These are phyloP conservation scores for Sebastiscus albofasciatus DNA, from an alignment of 2,797 vertebrate genomes.

Conservation along the genomic window DNA sequence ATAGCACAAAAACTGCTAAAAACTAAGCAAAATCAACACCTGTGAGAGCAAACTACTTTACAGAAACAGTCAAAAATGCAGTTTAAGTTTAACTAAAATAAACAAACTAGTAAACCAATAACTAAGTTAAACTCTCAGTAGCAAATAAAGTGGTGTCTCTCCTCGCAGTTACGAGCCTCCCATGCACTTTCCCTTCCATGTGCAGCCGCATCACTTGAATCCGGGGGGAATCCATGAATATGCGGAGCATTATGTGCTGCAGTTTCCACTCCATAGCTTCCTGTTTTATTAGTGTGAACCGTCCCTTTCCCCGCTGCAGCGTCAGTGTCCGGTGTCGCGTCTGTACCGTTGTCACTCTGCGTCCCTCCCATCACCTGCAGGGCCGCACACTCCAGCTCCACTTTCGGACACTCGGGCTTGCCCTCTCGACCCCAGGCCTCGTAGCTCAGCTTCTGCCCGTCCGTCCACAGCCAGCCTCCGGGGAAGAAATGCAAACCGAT, in stretches of 20 bases:
- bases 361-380: not conserved
- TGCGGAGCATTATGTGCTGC: accelerated
- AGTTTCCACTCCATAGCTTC: not conserved
- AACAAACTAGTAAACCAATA: not conserved
- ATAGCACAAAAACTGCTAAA: not conserved
- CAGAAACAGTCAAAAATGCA: not conserved
- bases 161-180: constrained; percentile 42
- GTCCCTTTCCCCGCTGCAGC: accelerated
- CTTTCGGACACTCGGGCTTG: not conserved
- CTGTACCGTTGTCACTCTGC: accelerated
- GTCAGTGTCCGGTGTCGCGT: accelerated
- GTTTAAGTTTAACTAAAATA: not conserved
- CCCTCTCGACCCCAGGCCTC: constrained; percentile 36
- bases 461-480: constrained; percentile 62
- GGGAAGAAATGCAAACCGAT: constrained; percentile 60
- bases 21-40: not conserved
- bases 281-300: not conserved
- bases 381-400: constrained; percentile 22
- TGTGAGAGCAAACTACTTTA: not conserved
- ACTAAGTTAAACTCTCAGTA: constrained; percentile 19
- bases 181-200: not conserved
- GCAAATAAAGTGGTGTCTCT: constrained; percentile 56
- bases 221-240: accelerated
- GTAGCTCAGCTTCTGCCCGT: constrained; percentile 1
- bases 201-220: no score